These are phyloP conservation scores for Schizothorax lantsangensis DNA, from an alignment of 2,797 vertebrate genomes.

Conservation along the genomic window DNA sequence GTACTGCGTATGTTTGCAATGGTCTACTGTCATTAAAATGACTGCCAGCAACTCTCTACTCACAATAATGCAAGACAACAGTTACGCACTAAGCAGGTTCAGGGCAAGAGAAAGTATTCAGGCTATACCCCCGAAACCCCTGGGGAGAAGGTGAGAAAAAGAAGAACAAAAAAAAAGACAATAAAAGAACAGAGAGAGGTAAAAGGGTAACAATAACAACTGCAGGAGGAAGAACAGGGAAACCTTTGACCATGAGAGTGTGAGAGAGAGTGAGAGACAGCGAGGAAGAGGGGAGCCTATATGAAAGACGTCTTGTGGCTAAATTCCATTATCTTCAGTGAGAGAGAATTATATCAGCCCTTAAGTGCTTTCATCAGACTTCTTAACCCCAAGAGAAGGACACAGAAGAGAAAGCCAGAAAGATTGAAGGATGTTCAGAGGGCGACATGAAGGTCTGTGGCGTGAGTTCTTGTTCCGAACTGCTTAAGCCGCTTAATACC, in stretches of 20 bases:
- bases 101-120: neutral
- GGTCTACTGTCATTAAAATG: neutral
- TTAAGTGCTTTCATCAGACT: constrained; percentile 58
- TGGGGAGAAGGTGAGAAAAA: constrained; percentile 4
- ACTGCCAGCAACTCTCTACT: neutral
- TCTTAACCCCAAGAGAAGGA: constrained; percentile 47
- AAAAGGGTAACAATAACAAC: constrained; percentile 51
- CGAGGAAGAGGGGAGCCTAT: constrained; percentile 22
- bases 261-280: constrained; percentile 44
- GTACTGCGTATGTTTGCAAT: neutral
- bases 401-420: constrained; percentile 18
- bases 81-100: neutral
- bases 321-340: constrained; percentile 58
- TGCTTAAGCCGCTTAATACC: constrained; percentile 28
- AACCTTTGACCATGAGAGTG: constrained; percentile 59
- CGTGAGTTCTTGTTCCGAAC: constrained; percentile 19
- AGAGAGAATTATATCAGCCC: constrained; percentile 56
- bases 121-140: neutral
- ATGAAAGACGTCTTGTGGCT: constrained; percentile 43
- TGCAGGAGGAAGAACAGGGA: constrained; percentile 37
- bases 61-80: neutral
- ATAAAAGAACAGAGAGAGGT: constrained; percentile 16
- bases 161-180: constrained; percentile 4
- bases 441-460: constrained; percentile 25
- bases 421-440: constrained; percentile 34